phyloP scores from a whole-genome alignment of 2,797 vertebrate genomes.

The Sebastes matsubarae region DNA sequence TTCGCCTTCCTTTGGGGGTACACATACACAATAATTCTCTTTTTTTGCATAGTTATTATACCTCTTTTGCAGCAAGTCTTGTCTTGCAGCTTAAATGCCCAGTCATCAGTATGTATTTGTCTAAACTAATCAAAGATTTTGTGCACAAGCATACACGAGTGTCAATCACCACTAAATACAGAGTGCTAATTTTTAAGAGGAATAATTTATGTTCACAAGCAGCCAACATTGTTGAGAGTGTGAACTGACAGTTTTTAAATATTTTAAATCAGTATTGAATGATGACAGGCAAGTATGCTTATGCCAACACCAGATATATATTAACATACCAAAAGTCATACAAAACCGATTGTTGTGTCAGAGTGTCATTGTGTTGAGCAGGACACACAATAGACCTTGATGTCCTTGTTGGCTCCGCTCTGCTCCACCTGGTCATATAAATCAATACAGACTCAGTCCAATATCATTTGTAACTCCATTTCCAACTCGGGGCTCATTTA shows the following conservation, averaged over 20 bases:
- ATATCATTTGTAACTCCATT: slow-evolving; percentile 36
- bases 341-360: neutral
- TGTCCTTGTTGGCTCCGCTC: neutral
- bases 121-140: slow-evolving; percentile 16
- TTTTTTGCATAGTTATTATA: slow-evolving; percentile 37
- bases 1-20: neutral
- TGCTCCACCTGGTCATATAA: slow-evolving; percentile 12
- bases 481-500: slow-evolving; percentile 18
- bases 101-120: neutral
- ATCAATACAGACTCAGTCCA: slow-evolving; percentile 25
- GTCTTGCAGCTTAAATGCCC: neutral
- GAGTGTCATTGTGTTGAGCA: neutral
- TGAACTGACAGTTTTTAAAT: neutral
- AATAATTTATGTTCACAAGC: neutral
- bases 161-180: slow-evolving; percentile 23
- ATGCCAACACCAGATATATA: slow-evolving; percentile 21
- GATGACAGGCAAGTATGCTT: slow-evolving; percentile 13
- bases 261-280: slow-evolving; percentile 4
- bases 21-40: slow-evolving; percentile 7
- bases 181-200: neutral
- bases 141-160: slow-evolving; percentile 11
- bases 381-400: neutral
- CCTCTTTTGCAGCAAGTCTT: neutral
- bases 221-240: neutral
- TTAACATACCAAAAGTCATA: neutral